phyloP scores from a whole-genome alignment of 2,113 vertebrate species.

The Zosterops pallidus region DNA sequence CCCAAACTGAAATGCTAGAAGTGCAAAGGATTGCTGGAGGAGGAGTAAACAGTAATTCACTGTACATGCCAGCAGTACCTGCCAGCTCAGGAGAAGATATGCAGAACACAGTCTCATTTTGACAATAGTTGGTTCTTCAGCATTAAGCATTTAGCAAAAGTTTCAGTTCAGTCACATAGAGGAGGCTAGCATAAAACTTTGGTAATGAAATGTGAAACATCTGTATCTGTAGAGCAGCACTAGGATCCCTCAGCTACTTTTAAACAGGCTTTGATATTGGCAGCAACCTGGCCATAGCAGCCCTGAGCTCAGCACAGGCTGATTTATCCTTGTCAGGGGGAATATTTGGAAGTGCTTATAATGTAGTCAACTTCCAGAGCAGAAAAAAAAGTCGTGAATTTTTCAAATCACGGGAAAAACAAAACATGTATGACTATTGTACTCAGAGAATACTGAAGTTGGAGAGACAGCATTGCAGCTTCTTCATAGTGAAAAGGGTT shows the following conservation, averaged over 20 bases:
- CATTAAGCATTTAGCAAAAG: background rate
- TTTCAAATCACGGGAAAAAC: background rate
- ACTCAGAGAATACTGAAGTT: background rate
- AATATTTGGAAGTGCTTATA: slow-evolving; percentile 43
- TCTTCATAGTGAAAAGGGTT: background rate
- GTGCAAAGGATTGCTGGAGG: background rate
- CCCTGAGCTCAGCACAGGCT: background rate
- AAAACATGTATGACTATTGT: background rate
- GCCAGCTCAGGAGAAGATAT: background rate
- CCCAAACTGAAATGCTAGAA: background rate
- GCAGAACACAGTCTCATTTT: background rate
- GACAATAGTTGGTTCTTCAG: background rate
- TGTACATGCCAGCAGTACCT: background rate
- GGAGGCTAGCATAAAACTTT: background rate
- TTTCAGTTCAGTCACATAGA: background rate
- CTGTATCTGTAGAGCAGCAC: background rate
- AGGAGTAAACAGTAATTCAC: background rate
- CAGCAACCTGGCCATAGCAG: background rate
- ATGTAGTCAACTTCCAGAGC: slow-evolving; percentile 8
- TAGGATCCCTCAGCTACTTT: slow-evolving; percentile 14
- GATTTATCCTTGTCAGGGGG: slow-evolving; percentile 56
- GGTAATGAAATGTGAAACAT: slow-evolving; percentile 20
- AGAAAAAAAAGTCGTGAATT: background rate
- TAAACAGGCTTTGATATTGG: slow-evolving; percentile 30
- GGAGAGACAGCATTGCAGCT: background rate